Evolutionary conservation across 1,140 invertebrate species (phyloP).

Genomic region (Choristoneura fumiferana): DNA sequence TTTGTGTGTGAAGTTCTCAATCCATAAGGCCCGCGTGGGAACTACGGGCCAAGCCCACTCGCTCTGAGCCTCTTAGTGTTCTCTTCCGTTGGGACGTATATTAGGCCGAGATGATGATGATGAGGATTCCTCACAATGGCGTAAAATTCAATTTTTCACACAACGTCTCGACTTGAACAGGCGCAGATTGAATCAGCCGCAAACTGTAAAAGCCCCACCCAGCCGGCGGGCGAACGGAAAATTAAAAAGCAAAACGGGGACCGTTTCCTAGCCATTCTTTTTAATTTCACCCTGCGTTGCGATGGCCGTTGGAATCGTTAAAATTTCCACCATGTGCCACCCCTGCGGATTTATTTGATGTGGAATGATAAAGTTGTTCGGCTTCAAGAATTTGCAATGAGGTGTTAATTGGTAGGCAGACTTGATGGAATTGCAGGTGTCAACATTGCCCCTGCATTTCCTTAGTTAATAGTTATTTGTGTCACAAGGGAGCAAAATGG

Average conservation of each 20-base stretch:
- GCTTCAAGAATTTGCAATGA: slow-evolving; percentile 46
- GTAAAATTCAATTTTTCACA: slow-evolving; percentile 10
- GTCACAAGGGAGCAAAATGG: too few relatives aligned
- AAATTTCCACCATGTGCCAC: slow-evolving; percentile 53
- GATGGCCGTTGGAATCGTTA: slow-evolving; percentile 64
- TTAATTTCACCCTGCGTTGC: slow-evolving; percentile 54
- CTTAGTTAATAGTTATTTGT: too few relatives aligned
- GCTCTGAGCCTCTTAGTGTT: too few relatives aligned
- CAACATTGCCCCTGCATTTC: too few relatives aligned
- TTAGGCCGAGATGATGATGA: too few relatives aligned
- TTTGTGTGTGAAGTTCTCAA: too few relatives aligned
- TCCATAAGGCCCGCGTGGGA: too few relatives aligned
- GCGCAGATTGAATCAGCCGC: slow-evolving; percentile 38
- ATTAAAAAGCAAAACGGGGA: slow-evolving; percentile 71
- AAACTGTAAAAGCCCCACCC: slow-evolving; percentile 40
- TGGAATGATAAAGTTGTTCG: slow-evolving; percentile 49
- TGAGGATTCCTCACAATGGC: slow-evolving; percentile 3
- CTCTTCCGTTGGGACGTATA: too few relatives aligned
- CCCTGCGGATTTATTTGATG: slow-evolving; percentile 55
- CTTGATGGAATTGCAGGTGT: background rate
- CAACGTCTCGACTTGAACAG: slow-evolving; percentile 11
- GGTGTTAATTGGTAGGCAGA: slow-evolving; percentile 6
- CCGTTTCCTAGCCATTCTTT: slow-evolving; percentile 67
- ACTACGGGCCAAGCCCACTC: too few relatives aligned
- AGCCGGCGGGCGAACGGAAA: slow-evolving; percentile 69